phyloP scores from a whole-genome alignment of 2,113 vertebrate species.

The Melanotaenia duboulayi region DNA sequence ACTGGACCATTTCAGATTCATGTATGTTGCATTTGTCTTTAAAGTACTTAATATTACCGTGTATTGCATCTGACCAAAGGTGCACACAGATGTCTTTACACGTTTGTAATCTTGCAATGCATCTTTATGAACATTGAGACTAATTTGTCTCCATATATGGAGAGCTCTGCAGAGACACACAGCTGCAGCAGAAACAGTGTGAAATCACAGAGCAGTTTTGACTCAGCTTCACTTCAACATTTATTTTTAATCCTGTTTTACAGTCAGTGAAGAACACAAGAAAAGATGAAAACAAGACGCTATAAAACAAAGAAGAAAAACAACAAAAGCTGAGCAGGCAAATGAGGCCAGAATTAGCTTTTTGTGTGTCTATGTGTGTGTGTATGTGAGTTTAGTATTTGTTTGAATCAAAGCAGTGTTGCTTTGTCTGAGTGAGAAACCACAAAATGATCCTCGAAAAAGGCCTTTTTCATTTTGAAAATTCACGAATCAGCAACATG shows the following conservation, averaged over 20 bases:
- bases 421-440: conserved; percentile 50
- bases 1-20: background rate
- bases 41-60: background rate
- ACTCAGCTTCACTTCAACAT: conserved; percentile 15
- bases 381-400: conserved; percentile 19
- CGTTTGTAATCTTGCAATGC: no score
- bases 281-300: conserved; percentile 20
- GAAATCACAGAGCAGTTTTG: conserved; percentile 13
- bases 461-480: conserved; percentile 28
- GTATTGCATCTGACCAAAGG: background rate
- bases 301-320: conserved; percentile 23
- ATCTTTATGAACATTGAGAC: background rate
- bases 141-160: background rate
- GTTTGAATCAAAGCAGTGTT: conserved; percentile 54
- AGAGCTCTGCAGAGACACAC: background rate
- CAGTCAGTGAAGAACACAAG: conserved; percentile 22
- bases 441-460: conserved; percentile 43
- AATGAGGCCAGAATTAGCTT: background rate
- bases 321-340: conserved; percentile 7
- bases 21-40: background rate
- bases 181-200: background rate
- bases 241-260: conserved; percentile 29
- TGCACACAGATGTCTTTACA: background rate
- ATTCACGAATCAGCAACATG: conserved; percentile 21
- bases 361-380: background rate